Evolutionary conservation across 92 coral and sea anemone genomes (phyloP).

Genomic region (Metridium senile): DNA sequence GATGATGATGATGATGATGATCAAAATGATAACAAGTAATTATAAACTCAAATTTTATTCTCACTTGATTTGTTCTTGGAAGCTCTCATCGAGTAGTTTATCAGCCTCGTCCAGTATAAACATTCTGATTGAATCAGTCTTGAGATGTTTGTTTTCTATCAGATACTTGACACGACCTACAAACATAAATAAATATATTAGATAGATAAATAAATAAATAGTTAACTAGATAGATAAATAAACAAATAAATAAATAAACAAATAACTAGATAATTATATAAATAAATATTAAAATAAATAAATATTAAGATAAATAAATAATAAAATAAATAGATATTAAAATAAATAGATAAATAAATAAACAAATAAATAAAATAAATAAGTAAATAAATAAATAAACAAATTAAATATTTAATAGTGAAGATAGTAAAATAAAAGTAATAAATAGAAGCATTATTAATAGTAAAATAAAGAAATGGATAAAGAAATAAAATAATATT

Average conservation of each 20-base stretch:
- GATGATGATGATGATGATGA: neutral
- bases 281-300: neutral
- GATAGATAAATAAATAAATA: neutral
- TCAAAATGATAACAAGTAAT: neutral
- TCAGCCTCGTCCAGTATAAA: conserved; percentile 98
- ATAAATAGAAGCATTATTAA: no score
- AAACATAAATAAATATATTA: neutral
- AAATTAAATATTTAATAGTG: no score
- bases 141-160: conserved; percentile 79
- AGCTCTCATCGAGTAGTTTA: conserved; percentile 91
- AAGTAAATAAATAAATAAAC: no score
- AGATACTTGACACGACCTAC: conserved; percentile 91
- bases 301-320: no score
- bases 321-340: no score
- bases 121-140: conserved; percentile 82
- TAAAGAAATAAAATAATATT: no score
- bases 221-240: neutral
- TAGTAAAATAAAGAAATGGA: no score
- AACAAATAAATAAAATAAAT: no score
- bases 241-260: neutral
- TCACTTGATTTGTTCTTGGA: conserved; percentile 93
- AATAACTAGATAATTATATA: neutral
- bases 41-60: neutral
- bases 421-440: no score
- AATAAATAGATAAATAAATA: no score